Evolutionary conservation across 2,888 invertebrate species (phyloP).

Genomic region (Lepidocyrtinus sp.): DNA sequence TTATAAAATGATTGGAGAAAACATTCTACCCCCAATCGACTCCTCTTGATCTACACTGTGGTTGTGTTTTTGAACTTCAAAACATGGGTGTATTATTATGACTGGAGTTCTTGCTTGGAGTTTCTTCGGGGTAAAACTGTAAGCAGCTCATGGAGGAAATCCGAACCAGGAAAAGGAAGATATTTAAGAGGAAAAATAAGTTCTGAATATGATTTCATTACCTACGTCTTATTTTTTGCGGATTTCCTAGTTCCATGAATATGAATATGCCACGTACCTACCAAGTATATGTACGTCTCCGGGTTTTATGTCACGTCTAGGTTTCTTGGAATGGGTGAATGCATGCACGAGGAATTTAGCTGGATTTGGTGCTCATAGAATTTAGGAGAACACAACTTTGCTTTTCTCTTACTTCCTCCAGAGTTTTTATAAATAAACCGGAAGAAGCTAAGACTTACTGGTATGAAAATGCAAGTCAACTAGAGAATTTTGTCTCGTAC

Average conservation of each 20-base stretch:
- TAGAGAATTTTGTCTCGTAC: too few species aligned
- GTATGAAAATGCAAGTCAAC: too few species aligned
- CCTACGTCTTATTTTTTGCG: background rate
- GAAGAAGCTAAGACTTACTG: background rate
- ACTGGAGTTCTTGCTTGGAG: too few species aligned
- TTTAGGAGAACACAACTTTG: background rate
- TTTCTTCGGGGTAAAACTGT: too few species aligned
- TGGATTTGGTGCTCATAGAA: background rate
- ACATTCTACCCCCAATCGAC: too few species aligned
- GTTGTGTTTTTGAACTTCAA: too few species aligned
- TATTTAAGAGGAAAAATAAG: background rate
- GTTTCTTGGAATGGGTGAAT: background rate
- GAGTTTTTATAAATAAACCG: background rate
- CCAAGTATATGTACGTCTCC: background rate
- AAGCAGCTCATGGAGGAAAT: slow-evolving; percentile 4
- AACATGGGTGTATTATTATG: too few species aligned
- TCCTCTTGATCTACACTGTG: too few species aligned
- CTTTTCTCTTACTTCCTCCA: background rate
- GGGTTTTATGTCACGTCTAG: background rate
- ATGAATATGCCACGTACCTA: background rate
- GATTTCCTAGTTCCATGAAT: background rate
- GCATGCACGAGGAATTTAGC: background rate
- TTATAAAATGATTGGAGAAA: too few species aligned
- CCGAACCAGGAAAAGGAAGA: background rate
- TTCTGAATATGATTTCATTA: background rate